These are phyloP conservation scores for Megalurothrips usitatus DNA, from an alignment of 2,888 invertebrate genomes.

Conservation along the genomic window DNA sequence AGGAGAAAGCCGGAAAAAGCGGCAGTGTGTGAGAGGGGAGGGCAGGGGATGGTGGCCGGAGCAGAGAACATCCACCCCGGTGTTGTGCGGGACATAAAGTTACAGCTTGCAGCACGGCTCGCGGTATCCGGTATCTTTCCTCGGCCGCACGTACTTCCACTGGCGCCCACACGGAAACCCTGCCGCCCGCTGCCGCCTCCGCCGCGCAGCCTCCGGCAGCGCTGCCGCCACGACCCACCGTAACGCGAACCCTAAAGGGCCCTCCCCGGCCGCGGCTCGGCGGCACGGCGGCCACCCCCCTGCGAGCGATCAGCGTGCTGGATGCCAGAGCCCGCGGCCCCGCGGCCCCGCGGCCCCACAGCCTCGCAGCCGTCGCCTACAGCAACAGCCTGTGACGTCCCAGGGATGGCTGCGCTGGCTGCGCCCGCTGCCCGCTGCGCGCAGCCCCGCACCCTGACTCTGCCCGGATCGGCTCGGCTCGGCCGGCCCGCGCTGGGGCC, in stretches of 20 bases:
- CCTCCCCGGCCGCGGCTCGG: not conserved
- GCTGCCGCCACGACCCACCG: not conserved
- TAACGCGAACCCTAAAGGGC: not conserved
- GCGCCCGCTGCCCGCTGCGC: too few relatives aligned
- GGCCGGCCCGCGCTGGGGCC: not conserved
- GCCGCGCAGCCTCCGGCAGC: too few relatives aligned
- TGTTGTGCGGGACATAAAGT: too few relatives aligned
- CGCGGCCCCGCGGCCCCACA: not conserved
- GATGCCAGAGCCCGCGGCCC: not conserved
- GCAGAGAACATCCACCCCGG: too few relatives aligned
- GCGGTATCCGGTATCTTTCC: too few relatives aligned
- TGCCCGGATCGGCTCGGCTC: not conserved
- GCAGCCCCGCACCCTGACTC: not conserved
- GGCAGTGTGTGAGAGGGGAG: too few relatives aligned
- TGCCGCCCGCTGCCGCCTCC: too few relatives aligned
- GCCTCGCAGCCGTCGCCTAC: not conserved
- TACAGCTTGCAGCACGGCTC: too few relatives aligned
- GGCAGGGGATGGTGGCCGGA: too few relatives aligned
- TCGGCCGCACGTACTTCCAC: too few relatives aligned
- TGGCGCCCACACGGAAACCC: too few relatives aligned
- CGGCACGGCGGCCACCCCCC: conserved; percentile 8
- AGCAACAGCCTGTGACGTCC: conserved; percentile 4
- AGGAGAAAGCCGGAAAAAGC: too few relatives aligned
- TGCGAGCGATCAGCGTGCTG: not conserved
- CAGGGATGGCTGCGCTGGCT: conserved; percentile 1